These are phyloP conservation scores for Lithophane socia DNA, from an alignment of 2,888 invertebrate genomes.

Conservation along the genomic window DNA sequence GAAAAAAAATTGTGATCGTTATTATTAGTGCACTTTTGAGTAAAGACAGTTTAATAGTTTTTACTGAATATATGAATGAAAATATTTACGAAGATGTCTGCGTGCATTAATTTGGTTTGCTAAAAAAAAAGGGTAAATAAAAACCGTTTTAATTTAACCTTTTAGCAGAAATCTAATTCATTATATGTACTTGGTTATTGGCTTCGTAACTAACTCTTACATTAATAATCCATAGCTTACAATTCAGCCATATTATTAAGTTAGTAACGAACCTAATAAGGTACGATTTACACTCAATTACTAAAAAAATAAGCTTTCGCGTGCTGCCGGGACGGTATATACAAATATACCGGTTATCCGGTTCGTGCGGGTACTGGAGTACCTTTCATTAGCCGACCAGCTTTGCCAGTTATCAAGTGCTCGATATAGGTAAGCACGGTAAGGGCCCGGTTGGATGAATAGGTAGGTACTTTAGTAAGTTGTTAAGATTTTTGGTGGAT, in stretches of 20 bases:
- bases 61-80: background rate
- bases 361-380: constrained; percentile 14
- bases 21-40: background rate
- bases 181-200: background rate
- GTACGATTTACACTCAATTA: constrained; percentile 11
- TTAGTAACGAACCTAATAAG: constrained; percentile 1
- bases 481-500: background rate
- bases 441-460: background rate
- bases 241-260: background rate
- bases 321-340: constrained; percentile 7
- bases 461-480: background rate
- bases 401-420: background rate
- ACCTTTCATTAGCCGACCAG: constrained; percentile 15
- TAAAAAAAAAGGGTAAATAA: no score
- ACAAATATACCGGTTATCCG: constrained; percentile 4
- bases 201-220: background rate
- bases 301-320: constrained; percentile 23
- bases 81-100: background rate
- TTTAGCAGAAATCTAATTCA: background rate
- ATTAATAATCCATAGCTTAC: background rate
- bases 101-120: background rate
- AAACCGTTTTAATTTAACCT: background rate
- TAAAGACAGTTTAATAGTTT: background rate
- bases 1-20: background rate
- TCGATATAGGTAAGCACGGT: background rate